Conservation (phyloP, 2,888 invertebrate genomes). For the Germaria angustata region DNA sequence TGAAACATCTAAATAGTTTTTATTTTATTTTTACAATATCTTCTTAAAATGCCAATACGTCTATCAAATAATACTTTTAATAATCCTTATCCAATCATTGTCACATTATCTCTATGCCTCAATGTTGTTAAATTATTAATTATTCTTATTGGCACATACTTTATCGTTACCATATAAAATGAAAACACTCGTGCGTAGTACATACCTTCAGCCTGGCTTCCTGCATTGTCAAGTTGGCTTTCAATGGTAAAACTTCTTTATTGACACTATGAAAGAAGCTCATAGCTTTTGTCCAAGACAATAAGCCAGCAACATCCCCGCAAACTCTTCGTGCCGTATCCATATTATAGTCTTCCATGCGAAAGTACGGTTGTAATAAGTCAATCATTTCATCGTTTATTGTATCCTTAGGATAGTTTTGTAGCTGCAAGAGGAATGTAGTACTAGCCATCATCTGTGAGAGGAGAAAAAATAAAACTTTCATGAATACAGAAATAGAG, state of each 20-base stretch:
- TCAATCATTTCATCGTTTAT: conserved; percentile 99
- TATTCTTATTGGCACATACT: conserved; percentile 20
- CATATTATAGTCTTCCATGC: conserved; percentile 98
- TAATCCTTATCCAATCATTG: conserved; percentile 26
- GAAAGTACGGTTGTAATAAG: conserved; percentile 92
- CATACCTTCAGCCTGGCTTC: conserved; percentile 90
- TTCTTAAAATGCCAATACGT: background rate
- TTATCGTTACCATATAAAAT: too few species aligned
- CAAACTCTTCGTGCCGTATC: conserved; percentile 97
- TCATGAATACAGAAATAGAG: background rate
- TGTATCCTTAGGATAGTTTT: conserved; percentile 97
- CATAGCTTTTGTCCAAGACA: conserved; percentile 98
- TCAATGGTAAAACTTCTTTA: conserved; percentile 96
- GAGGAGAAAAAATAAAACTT: conserved; percentile 41
- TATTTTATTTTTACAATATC: background rate
- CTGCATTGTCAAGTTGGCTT: conserved; percentile 94
- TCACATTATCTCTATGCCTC: background rate
- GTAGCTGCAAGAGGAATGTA: conserved; percentile 93
- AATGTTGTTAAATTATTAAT: conserved; percentile 13
- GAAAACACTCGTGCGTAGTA: too few species aligned
- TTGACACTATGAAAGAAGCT: conserved; percentile 97
- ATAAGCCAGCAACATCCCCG: conserved; percentile 96
- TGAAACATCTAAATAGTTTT: background rate
- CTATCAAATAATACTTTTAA: conserved; percentile 4
- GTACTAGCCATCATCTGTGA: conserved; percentile 95